Conservation (phyloP, 2,888 invertebrate genomes). For the Monoplex corrugatus region DNA sequence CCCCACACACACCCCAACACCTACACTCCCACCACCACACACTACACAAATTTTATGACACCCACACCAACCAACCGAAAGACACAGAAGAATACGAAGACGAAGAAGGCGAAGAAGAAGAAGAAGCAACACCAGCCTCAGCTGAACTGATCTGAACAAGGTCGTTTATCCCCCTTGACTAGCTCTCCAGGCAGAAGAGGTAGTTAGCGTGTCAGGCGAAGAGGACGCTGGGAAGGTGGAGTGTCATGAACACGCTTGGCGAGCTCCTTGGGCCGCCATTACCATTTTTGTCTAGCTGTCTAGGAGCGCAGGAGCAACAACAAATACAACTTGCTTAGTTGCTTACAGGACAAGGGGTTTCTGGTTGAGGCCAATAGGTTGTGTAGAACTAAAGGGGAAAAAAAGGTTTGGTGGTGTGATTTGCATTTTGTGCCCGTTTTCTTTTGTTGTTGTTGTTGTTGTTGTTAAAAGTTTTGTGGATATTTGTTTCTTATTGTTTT, state of each 20-base stretch:
- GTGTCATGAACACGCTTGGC: conserved; percentile 46
- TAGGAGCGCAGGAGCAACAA: background rate
- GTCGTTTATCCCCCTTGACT: conserved; percentile 50
- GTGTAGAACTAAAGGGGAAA: background rate
- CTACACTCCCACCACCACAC: too few species aligned
- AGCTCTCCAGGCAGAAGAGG: conserved; percentile 51
- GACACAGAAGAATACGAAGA: background rate
- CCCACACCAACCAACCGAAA: too few species aligned
- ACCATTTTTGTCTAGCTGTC: conserved; percentile 36
- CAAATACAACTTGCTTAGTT: conserved; percentile 45
- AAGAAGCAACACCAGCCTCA: background rate
- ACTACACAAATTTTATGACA: too few species aligned
- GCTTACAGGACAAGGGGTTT: conserved; percentile 20
- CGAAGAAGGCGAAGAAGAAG: too few species aligned
- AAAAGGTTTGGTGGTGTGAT: background rate
- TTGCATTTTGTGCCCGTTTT: background rate
- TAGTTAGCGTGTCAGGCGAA: conserved; percentile 52
- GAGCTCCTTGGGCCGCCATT: conserved; percentile 44
- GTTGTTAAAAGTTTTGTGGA: background rate
- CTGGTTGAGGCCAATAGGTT: background rate
- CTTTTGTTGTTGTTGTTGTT: background rate
- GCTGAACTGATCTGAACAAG: background rate
- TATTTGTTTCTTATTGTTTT: background rate
- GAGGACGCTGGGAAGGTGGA: conserved; percentile 43
- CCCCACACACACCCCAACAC: too few species aligned